Conservation (phyloP, 2,797 vertebrate species). For the Crocodylus rhombifer region DNA sequence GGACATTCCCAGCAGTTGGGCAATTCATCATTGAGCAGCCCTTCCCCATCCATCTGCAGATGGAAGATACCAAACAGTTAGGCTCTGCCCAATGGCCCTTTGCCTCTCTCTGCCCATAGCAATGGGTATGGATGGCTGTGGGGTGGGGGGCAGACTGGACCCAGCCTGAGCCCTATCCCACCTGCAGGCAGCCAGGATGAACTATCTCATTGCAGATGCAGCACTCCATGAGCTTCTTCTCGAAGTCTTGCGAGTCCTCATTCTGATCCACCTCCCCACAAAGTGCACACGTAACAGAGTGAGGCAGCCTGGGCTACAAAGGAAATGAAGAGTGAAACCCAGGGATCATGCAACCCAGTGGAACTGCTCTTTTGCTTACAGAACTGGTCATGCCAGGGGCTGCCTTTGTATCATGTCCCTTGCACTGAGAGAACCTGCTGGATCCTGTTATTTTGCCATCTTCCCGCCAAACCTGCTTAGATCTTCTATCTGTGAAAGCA, state of each 20-base stretch:
- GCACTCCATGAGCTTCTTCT: slow-evolving; percentile 96
- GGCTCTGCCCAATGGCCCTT: neutral
- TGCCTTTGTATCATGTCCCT: neutral
- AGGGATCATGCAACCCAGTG: neutral
- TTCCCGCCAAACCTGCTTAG: too few species aligned
- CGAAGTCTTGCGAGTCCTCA: slow-evolving; percentile 86
- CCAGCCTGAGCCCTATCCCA: slow-evolving; percentile 24
- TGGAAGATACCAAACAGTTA: slow-evolving; percentile 29
- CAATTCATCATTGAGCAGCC: slow-evolving; percentile 93
- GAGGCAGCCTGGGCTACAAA: slow-evolving; percentile 92
- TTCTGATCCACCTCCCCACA: slow-evolving; percentile 93
- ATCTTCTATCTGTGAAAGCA: neutral
- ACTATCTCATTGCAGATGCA: slow-evolving; percentile 95
- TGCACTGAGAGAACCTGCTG: too few species aligned
- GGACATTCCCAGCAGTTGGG: slow-evolving; percentile 99
- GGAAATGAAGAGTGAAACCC: slow-evolving; percentile 64
- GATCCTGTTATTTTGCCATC: too few species aligned
- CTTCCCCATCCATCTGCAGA: slow-evolving; percentile 91
- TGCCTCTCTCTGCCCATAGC: accelerated
- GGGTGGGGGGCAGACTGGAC: too few species aligned
- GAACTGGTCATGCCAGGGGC: neutral
- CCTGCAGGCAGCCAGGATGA: slow-evolving; percentile 95
- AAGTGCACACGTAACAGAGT: slow-evolving; percentile 93
- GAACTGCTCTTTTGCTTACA: neutral
- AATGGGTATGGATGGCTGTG: too few species aligned